phyloP scores from a whole-genome alignment of 2,888 invertebrate species.

The Coremacera marginata region DNA sequence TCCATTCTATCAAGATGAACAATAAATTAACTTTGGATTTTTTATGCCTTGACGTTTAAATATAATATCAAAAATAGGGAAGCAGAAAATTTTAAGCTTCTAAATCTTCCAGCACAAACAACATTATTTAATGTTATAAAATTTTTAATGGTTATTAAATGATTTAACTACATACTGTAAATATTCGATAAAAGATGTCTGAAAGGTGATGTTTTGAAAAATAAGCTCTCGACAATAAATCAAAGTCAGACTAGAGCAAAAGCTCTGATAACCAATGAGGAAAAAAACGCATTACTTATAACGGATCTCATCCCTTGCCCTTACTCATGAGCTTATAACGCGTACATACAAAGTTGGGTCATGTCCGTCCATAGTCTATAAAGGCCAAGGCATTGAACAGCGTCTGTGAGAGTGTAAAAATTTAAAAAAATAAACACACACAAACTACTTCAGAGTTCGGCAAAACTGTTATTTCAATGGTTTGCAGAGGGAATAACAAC shows the following conservation, averaged over 20 bases:
- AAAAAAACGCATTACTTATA: too few relatives aligned
- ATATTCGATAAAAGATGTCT: too few relatives aligned
- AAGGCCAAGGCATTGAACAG: constrained; percentile 4
- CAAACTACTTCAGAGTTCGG: constrained; percentile 9
- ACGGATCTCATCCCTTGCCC: neutral
- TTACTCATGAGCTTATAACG: neutral
- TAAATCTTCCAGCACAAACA: too few relatives aligned
- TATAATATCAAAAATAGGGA: too few relatives aligned
- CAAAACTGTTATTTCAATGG: constrained; percentile 5
- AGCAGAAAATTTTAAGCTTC: too few relatives aligned
- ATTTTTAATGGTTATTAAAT: too few relatives aligned
- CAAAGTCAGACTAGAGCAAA: neutral
- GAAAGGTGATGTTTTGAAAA: constrained; percentile 1
- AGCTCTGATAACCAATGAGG: neutral
- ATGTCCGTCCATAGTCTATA: neutral
- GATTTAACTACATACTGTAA: too few relatives aligned
- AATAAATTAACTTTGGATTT: too few relatives aligned
- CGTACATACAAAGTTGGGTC: neutral
- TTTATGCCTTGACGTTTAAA: too few relatives aligned
- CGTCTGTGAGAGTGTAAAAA: neutral
- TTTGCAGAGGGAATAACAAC: neutral
- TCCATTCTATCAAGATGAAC: too few relatives aligned
- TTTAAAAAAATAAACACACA: neutral
- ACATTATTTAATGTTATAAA: too few relatives aligned
- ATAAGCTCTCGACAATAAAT: neutral